Conservation (phyloP, 2,797 vertebrate genomes). For the Thaleichthys pacificus region DNA sequence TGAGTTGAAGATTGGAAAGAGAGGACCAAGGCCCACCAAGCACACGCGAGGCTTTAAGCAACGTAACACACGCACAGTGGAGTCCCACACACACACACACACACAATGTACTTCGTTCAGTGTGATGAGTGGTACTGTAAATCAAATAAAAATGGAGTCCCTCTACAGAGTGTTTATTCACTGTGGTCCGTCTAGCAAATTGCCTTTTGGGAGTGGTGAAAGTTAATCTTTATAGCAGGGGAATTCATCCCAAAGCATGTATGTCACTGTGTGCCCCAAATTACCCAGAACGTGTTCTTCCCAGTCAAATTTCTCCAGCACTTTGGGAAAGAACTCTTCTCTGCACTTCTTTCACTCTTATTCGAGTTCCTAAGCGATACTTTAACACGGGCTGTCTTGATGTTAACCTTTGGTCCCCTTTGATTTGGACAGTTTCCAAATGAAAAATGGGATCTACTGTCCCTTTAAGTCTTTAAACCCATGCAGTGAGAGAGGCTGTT, state of each 20-base stretch:
- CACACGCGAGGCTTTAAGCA: too few species aligned
- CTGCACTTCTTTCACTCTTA: slow-evolving; percentile 14
- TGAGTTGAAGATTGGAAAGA: too few species aligned
- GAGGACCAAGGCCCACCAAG: too few species aligned
- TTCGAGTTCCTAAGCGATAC: slow-evolving; percentile 21
- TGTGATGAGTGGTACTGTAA: too few species aligned
- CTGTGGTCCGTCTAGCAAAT: slow-evolving; percentile 40
- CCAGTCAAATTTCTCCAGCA: slow-evolving; percentile 10
- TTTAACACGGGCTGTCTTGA: slow-evolving; percentile 37
- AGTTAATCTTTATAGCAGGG: slow-evolving; percentile 29
- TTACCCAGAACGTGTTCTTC: slow-evolving; percentile 35
- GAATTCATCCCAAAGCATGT: slow-evolving; percentile 37
- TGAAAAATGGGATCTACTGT: slow-evolving; percentile 36
- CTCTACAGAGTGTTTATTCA: slow-evolving; percentile 48
- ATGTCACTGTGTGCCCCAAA: slow-evolving; percentile 33
- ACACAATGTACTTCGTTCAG: not conserved
- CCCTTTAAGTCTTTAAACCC: slow-evolving; percentile 31
- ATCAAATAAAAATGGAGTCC: too few species aligned
- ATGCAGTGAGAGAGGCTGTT: slow-evolving; percentile 12
- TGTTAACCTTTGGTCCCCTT: slow-evolving; percentile 22
- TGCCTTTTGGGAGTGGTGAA: slow-evolving; percentile 43
- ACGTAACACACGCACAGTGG: too few species aligned
- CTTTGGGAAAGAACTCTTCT: slow-evolving; percentile 16
- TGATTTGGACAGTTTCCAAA: slow-evolving; percentile 42
- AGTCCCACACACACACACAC: not conserved